Percentiles rank a stretch among this genome's conserved stretches.
phyloP scores from a whole-genome alignment of 2,797 vertebrate genomes.

The Melanotaenia parkinsoni region DNA sequence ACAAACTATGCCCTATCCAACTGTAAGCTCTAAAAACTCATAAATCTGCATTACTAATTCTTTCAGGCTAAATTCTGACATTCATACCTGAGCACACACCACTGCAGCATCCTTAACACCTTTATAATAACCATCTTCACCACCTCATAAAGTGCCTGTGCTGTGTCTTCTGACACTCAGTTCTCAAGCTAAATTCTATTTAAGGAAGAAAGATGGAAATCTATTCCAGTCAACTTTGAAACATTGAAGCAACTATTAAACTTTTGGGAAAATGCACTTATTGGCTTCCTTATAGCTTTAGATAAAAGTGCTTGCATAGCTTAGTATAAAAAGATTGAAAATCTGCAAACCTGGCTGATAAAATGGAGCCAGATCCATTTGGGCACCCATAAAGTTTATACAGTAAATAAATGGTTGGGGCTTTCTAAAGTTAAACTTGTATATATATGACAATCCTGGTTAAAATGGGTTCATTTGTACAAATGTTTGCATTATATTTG shows the following conservation, averaged over 20 bases:
- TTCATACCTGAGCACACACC: constrained; percentile 58
- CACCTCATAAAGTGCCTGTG: constrained; percentile 4
- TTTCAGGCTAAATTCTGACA: constrained; percentile 49
- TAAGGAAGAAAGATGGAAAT: constrained; percentile 6
- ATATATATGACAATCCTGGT: background rate
- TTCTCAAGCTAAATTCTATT: constrained; percentile 17
- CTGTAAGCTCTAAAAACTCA: constrained; percentile 44
- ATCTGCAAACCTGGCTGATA: background rate
- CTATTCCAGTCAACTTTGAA: constrained; percentile 1
- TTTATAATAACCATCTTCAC: constrained; percentile 44
- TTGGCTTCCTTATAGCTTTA: background rate
- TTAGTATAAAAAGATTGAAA: background rate
- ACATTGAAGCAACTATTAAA: background rate
- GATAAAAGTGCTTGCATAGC: background rate
- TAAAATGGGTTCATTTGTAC: background rate
- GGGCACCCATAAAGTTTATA: background rate
- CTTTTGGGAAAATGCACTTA: background rate
- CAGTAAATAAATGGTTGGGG: background rate
- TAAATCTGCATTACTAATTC: constrained; percentile 45
- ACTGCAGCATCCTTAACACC: constrained; percentile 28
- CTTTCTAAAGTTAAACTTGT: background rate
- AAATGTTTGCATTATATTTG: background rate
- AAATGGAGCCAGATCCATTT: background rate
- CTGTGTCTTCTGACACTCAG: background rate
- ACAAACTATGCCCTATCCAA: constrained; percentile 33